Base-by-base conservation (phyloP, 2,888 invertebrate genomes). In the Phania funesta region DNA sequence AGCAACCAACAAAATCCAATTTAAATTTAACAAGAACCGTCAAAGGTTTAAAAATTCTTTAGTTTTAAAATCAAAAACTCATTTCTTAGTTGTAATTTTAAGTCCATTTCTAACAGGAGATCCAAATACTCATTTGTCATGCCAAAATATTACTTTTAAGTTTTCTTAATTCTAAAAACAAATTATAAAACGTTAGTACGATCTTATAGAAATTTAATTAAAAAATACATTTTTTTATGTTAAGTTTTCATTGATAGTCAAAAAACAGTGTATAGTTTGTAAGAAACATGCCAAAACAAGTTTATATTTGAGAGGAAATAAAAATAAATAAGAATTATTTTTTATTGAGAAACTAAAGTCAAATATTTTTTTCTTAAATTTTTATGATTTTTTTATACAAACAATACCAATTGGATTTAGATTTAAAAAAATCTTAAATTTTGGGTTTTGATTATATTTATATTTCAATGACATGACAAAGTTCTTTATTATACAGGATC, bases 11-110 rank as follows among this genome's bases (percentile, higher is more conserved):
- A 26, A 38, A 38, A 11, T 13, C 44, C 29, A 18, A 29, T 41
- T 48, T 65, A 64, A 76, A 56, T 76, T 86, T 86, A 88, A 87
- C 84, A 86, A 84, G 85, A 87, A 87, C 88, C 67, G 74, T 84
- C 82, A 85, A 86, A 84, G 87, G 88, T 88, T 88, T 87, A 87
- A 88, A 88, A 83, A 86, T 85, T 81, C 58, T 46, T 16, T 76
- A 77, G 83, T 71, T 71, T 52, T 44, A 68, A 67, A 50, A 20
- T 41, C 3, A n/a, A 13, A 38, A 13, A 13, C 13, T 13, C 11
- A n/a, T 38, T 11, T 38, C n/a, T 38, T 38, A 38, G 35, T n/a
- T 38, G 1, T 13, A 38, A n/a, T 38, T 38, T 38, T 13, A 38
- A 38, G n/a, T 38, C 1, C 2, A 3, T 38, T 13, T 38, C 13